Evolutionary conservation across 2,888 invertebrate species (phyloP).

Genomic region (Volucella inanis): DNA sequence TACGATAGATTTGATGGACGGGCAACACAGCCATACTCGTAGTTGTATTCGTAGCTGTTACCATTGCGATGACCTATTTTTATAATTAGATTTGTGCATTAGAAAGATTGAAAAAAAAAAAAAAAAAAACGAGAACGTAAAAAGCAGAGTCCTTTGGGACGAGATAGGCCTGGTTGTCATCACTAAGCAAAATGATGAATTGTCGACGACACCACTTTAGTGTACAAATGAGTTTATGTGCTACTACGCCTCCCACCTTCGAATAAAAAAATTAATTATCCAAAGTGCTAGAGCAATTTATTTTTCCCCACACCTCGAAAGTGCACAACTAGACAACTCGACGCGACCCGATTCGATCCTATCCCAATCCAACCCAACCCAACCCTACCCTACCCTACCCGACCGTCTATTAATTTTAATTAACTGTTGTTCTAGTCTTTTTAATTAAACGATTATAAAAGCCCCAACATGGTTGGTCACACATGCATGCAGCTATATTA

Average conservation of each 20-base stretch:
- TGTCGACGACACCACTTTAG: background rate
- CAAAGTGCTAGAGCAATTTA: slow-evolving; percentile 15
- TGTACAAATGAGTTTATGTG: too few species aligned
- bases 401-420: background rate
- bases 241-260: background rate
- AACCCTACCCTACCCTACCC: too few species aligned
- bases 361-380: too few species aligned
- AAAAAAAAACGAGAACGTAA: background rate
- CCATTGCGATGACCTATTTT: too few species aligned
- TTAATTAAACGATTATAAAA: slow-evolving; percentile 40
- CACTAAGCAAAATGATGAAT: slow-evolving; percentile 8
- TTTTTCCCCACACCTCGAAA: background rate
- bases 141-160: background rate
- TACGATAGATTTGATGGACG: background rate
- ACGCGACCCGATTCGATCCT: too few species aligned
- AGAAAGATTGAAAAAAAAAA: too few species aligned
- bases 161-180: too few species aligned
- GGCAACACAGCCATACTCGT: too few species aligned
- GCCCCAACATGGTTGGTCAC: slow-evolving; percentile 22
- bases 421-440: slow-evolving; percentile 5
- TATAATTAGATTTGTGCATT: too few species aligned
- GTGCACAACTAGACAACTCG: background rate
- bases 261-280: slow-evolving; percentile 45
- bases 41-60: too few species aligned
- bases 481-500: slow-evolving; percentile 39